Base-by-base conservation (phyloP, 1,140 invertebrate species). In the Megalonaias nervosa region DNA sequence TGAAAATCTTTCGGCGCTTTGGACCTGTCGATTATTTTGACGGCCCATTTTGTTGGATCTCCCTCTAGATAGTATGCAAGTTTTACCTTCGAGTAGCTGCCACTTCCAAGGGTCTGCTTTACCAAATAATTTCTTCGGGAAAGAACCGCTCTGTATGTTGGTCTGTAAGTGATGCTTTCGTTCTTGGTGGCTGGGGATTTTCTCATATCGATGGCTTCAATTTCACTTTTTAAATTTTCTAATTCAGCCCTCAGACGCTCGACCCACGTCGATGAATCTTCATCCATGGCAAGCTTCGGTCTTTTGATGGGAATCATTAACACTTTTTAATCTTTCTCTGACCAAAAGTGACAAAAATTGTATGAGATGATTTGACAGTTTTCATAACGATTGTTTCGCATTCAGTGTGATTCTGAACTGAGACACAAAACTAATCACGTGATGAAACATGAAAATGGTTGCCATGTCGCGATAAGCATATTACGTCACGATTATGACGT, bases 11-110 rank as follows among this genome's bases (percentile, higher is more conserved):
- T 93, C 0, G 94, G 95, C 4, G 94, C 94, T 82, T 93, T 93
- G 14, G 90, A 87, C 12, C 93, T 93, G 87, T 96, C 95, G 83
- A 97, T 96, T 84, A 97, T 96, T 91, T 98, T 98, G 86, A 97
- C 97, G 9, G 97, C 97, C 65, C 97, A 91, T 31, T 84, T 71
- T 91, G 76, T 92, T 67, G 75, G 74, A 26, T 84, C 80, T 62
- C 82, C 74, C 64, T 75, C 76, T 48, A 89, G 71, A 68, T 80
- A 82, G 59, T 81, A 74, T 14, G 89, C 89, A 65, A 86, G 84
- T 79, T 89, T 90, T 9, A 91, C 90, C 76, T 91, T 90, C 15
- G 89, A 90, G 75, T 90, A 90, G 73, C 87, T 87, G 14, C 90
- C 88, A 75, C 80, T 85, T 17, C 89, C 88, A 13, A 89, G 69